Base-by-base conservation (phyloP, 2,888 invertebrate species). In the Eupithecia dodoneata region DNA sequence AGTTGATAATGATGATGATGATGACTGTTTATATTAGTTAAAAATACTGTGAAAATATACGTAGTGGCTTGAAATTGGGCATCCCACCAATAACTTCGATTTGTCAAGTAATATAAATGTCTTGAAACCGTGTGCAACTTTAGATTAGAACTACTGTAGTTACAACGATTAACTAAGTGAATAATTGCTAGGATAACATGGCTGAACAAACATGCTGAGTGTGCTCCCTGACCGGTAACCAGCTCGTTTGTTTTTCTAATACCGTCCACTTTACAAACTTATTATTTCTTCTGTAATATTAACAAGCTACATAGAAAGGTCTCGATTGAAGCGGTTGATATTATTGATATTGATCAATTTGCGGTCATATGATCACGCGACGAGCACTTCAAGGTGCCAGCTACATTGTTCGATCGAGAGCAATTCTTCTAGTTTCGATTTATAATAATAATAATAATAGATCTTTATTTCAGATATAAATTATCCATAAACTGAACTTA, bases 241-340 rank as follows among this genome's bases (percentile, higher is more conserved):
- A 30, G 63, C 63, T 2, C 3, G 12, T 63, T 63, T 63, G 30
- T 30, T 12, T 63, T 30, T 63, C 30, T 63, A 63, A 63, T 30
- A 30, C 10, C 18, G 30, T 63, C 30, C 63, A 63, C 30, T 63
- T 18, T 30, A 30, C 30, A 30, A 1, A 30, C 30, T 30, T 18
- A 4, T 10, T 18, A 63, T 63, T 18, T 30, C 12, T 63, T 63
- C 63, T 18, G 30, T 63, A 30, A 63, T 67, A 63, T 70, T 63
- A 73, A 63, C 63, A 73, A 30, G 30, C 30, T 30, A 70, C 72
- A 69, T 4, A 45, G 10, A 55, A 47, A 44, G 10, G 49, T 7
- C 72, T 45, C 42, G 76, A 69, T 73, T 47, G 70, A 76, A 73
- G 73, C 70, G 59, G 63, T 44, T 76, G 47, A 18, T 47, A n/a